These are phyloP conservation scores for Mormyrus proboscirostris DNA, from an alignment of 2,797 vertebrate species.

Conservation along the genomic window DNA sequence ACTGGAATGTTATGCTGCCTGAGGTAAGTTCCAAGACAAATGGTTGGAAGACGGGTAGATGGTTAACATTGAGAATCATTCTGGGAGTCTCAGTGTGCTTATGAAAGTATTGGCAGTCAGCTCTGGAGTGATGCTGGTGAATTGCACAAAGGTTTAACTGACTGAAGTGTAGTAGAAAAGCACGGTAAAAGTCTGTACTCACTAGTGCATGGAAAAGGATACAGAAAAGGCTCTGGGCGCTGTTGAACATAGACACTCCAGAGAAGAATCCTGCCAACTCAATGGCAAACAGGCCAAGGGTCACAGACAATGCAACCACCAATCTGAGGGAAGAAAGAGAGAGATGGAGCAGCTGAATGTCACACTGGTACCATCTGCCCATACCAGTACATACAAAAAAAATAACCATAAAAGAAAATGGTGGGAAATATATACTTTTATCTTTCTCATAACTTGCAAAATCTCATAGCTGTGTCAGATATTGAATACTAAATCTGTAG, in stretches of 20 bases:
- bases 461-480: neutral
- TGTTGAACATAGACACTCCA: conserved; percentile 87
- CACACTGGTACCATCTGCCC: neutral
- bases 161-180: neutral
- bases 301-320: conserved; percentile 71
- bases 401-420: neutral
- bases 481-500: neutral
- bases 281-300: conserved; percentile 71
- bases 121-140: neutral
- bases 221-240: conserved; percentile 77
- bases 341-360: neutral
- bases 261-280: conserved; percentile 80
- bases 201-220: conserved; percentile 63
- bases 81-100: neutral
- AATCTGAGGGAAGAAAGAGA: conserved; percentile 56
- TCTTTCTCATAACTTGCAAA: neutral
- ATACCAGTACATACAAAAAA: neutral
- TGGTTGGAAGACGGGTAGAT: neutral
- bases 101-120: neutral
- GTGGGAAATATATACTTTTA: neutral
- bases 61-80: neutral
- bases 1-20: neutral
- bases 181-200: neutral
- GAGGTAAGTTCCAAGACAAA: neutral
- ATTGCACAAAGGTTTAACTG: neutral